Evolutionary conservation across 1,140 invertebrate genomes (phyloP), one percentile per base, ranked within the genome.

Genomic region (Rhyzopertha dominica): DNA sequence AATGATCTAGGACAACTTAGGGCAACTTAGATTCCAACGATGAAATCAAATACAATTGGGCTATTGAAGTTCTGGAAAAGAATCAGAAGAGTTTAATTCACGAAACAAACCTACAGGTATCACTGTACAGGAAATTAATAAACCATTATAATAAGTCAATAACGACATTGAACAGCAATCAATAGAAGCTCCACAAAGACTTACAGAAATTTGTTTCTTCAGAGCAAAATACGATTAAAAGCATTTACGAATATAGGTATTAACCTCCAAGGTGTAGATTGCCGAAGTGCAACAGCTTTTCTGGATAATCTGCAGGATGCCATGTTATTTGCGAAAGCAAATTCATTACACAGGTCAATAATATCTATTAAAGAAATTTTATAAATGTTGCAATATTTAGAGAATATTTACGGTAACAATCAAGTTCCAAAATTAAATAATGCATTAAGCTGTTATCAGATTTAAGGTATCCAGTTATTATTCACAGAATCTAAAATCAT

Each of bases 41-140:
- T 20, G 37, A 39, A 13, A 16, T 25, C 14, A n/a, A 7, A 14
- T 32, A 32, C 13, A 13, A 32, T 13, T 7, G 17, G 8, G 30
- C 30, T 7, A 32, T 32, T 9, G 5, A n/a, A 9, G 1, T 1
- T 14, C 1, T 32, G 17, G 5, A 32, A 13, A n/a, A 32, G 13
- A 38, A 25, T 38, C 36, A 24, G 7, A 38, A 38, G 18, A 10
- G 26, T 25, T 25, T 38, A 10, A 20, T 2, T 39, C 22, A 39
- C 19, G 36, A 25, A 24, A 25, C 3, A n/a, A 39, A 39, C 16
- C 22, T 39, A 7, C 36, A 39, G 26, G 26, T 39, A 16, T 39
- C 20, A 13, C 18, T 24, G 16, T 24, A n/a, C 8, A 25, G 26
- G 18, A 39, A 23, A 24, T 8, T 39, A 5, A 14, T 36, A 5